Evolutionary conservation across 2,888 invertebrate species (phyloP).

Genomic region (Mesopsocus fuscifrons): DNA sequence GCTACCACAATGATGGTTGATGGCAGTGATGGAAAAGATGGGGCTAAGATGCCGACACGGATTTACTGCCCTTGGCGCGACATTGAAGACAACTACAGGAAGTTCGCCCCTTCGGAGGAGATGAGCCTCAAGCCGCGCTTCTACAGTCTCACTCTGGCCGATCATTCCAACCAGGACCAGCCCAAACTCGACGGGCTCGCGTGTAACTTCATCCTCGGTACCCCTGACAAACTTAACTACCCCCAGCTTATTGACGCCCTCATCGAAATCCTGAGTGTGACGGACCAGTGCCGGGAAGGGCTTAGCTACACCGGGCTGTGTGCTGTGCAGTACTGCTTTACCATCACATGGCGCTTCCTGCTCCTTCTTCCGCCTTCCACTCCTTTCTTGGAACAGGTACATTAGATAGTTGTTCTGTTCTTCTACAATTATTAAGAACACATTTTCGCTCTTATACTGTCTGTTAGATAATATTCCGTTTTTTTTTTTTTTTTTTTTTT

Average conservation of each 20-base stretch:
- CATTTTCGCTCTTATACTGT: no score
- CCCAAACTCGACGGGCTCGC: slow-evolving; percentile 86
- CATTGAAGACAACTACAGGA: slow-evolving; percentile 54
- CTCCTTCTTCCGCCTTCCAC: slow-evolving; percentile 79
- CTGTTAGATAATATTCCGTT: no score
- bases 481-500: no score
- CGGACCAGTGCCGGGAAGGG: slow-evolving; percentile 40
- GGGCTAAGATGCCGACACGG: slow-evolving; percentile 31
- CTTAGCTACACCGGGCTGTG: slow-evolving; percentile 44
- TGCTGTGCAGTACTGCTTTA: slow-evolving; percentile 81
- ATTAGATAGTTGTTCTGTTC: no score
- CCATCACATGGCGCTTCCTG: slow-evolving; percentile 67
- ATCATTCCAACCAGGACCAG: slow-evolving; percentile 42
- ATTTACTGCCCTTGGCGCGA: slow-evolving; percentile 53
- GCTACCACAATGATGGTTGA: slow-evolving; percentile 39
- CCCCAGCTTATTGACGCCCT: slow-evolving; percentile 69
- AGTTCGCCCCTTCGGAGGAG: slow-evolving; percentile 37
- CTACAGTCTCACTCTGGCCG: slow-evolving; percentile 69
- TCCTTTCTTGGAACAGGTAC: slow-evolving; percentile 67
- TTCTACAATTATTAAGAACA: no score
- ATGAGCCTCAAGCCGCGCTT: slow-evolving; percentile 72
- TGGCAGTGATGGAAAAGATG: slow-evolving; percentile 33
- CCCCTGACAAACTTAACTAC: slow-evolving; percentile 80
- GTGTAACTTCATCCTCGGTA: slow-evolving; percentile 84
- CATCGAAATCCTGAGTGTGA: slow-evolving; percentile 61